These are phyloP conservation scores for Synchiropus splendidus DNA, from an alignment of 2,113 vertebrate genomes.

Conservation along the genomic window DNA sequence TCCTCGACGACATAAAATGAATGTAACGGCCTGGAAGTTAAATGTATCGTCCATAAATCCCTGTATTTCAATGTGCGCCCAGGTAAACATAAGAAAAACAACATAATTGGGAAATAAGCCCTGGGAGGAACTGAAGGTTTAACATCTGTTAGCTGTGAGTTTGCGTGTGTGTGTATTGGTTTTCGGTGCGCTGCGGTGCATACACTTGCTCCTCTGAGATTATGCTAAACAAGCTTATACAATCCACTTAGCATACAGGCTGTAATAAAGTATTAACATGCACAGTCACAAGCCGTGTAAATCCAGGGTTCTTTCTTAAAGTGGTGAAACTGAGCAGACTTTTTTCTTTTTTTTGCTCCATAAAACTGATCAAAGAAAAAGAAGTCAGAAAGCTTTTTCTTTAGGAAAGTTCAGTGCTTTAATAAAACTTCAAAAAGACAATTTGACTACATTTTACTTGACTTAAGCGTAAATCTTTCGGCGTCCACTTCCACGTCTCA, in stretches of 20 bases:
- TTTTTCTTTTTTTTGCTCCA: constrained; percentile 20
- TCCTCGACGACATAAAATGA: background rate
- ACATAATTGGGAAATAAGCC: constrained; percentile 31
- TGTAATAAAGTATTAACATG: constrained; percentile 45
- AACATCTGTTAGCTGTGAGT: constrained; percentile 21
- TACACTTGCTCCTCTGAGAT: constrained; percentile 33
- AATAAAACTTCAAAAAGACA: no score
- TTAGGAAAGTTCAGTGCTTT: no score
- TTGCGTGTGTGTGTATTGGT: constrained; percentile 4
- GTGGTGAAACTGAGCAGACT: constrained; percentile 6
- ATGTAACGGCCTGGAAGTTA: constrained; percentile 4
- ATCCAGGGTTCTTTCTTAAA: constrained; percentile 6
- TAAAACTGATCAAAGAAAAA: constrained; percentile 23
- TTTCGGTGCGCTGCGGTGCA: constrained; percentile 10
- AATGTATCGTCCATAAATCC: constrained; percentile 16
- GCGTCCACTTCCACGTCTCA: no score
- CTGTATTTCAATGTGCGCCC: constrained; percentile 2
- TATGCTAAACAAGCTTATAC: constrained; percentile 43
- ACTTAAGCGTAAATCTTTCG: no score
- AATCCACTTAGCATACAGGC: constrained; percentile 42
- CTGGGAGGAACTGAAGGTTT: constrained; percentile 22
- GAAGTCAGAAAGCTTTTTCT: constrained; percentile 12
- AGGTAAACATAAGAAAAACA: constrained; percentile 2
- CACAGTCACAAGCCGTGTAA: constrained; percentile 41
- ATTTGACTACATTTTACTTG: no score